phyloP scores from a whole-genome alignment of 2,888 invertebrate genomes.

The Bellardia pandia region DNA sequence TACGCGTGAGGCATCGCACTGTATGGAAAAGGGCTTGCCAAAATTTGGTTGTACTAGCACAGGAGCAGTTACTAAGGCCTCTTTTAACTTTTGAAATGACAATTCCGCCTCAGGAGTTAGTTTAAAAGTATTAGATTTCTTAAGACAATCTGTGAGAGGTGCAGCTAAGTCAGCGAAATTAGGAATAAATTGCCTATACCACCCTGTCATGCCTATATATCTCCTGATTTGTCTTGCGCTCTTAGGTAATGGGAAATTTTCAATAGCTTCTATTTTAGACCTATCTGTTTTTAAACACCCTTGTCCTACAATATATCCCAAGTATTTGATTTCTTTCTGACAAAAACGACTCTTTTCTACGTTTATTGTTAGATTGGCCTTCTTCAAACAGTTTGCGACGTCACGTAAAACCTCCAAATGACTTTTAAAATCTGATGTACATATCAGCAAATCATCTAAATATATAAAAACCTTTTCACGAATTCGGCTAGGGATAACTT shows the following conservation, averaged over 20 bases:
- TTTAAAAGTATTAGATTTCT: too few relatives aligned
- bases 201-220: too few relatives aligned
- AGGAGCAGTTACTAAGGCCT: too few relatives aligned
- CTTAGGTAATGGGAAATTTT: constrained; percentile 21
- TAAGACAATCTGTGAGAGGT: too few relatives aligned
- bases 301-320: constrained; percentile 20
- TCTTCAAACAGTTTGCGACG: background rate
- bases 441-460: constrained; percentile 47
- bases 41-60: too few relatives aligned
- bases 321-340: constrained; percentile 13
- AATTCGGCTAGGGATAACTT: constrained; percentile 19
- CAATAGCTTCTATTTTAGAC: constrained; percentile 42
- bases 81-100: too few relatives aligned
- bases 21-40: too few relatives aligned
- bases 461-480: constrained; percentile 57
- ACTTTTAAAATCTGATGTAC: constrained; percentile 30
- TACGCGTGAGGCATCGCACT: too few relatives aligned
- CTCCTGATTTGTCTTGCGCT: background rate
- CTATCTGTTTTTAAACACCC: background rate
- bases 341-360: constrained; percentile 29
- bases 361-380: constrained; percentile 7
- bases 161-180: too few relatives aligned
- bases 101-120: too few relatives aligned
- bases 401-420: constrained; percentile 44
- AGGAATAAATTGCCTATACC: too few relatives aligned